Base-by-base conservation (phyloP, 2,888 invertebrate species). In the Cryptus viduatorius region DNA sequence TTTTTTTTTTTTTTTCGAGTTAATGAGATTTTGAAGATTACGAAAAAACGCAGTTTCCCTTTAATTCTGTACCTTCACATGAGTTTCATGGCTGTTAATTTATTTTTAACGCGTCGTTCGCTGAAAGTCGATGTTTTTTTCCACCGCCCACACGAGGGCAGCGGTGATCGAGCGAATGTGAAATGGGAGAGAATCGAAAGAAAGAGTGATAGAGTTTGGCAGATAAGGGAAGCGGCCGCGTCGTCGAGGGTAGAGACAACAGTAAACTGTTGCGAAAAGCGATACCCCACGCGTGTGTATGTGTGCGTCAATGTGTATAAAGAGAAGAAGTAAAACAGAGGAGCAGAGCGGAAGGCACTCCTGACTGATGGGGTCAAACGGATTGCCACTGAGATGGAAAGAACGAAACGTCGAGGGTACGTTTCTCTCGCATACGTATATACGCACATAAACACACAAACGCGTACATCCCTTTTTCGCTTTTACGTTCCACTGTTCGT, bases 331-430 rank as follows among this genome's bases (percentile, higher is more conserved):
- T 48, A n/a, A 29, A 14, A 19, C 29, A 48, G 29, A 29, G 48
- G 48, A 46, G 12, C 19, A 29, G 19, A 8, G 44, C 65, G 44
- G 12, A 16, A 67, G 65, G 16, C 16, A 31, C n/a, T 67, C n/a
- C 50, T 68, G 68, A 68, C 68, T 68, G 68, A 68, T 68, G 68
- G 68, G 68, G 68, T 68, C 68, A 29, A 48, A 68, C 48, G 24
- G 29, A 24, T 68, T 48, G 48, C 29, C 68, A 68, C 68, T 68
- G 68, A 68, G 68, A 68, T n/a, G 68, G 68, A 68, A 68, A 68
- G 48, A 48, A 68, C 29, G 68, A n/a, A n/a, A 48, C 48, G 48
- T 12, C 19, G 16, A 16, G 56, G 16, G 12, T 19, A 19, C 68
- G 19, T 24, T 4, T n/a, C 10, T 7, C 48, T 48, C 48, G 48